Conservation (phyloP, 2,888 invertebrate species). For the Spialia ferax region DNA sequence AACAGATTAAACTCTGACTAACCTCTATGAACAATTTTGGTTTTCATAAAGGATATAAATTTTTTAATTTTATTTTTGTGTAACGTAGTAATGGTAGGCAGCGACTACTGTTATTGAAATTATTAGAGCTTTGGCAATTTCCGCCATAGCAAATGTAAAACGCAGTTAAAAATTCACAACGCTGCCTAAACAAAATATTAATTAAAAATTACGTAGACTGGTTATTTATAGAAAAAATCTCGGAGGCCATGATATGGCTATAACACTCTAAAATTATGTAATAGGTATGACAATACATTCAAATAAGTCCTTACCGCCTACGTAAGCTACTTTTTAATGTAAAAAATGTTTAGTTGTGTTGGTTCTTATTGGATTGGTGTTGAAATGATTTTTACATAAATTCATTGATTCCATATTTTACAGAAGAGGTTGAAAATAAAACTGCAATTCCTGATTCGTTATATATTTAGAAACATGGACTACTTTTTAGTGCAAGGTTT, state of each 20-base stretch:
- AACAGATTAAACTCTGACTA: slow-evolving; percentile 4
- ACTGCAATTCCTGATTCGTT: background rate
- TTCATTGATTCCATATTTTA: too few relatives aligned
- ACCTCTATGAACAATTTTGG: background rate
- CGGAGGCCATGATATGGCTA: slow-evolving; percentile 1
- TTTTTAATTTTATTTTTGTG: slow-evolving; percentile 42
- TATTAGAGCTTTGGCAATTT: slow-evolving; percentile 53
- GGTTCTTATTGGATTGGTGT: too few relatives aligned
- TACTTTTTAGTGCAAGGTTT: slow-evolving; percentile 5
- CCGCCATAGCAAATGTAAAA: slow-evolving; percentile 50
- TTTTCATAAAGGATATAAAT: background rate
- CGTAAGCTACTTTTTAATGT: too few relatives aligned
- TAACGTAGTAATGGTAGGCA: slow-evolving; percentile 57
- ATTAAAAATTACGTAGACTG: too few relatives aligned
- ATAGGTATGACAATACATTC: too few relatives aligned
- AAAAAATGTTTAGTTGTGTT: too few relatives aligned
- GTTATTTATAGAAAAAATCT: slow-evolving; percentile 1
- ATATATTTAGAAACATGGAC: background rate
- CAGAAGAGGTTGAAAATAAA: slow-evolving; percentile 4
- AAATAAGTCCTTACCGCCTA: too few relatives aligned
- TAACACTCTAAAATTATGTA: too few relatives aligned
- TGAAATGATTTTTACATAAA: too few relatives aligned
- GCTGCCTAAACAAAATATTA: too few relatives aligned
- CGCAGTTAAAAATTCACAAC: background rate
- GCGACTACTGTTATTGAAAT: slow-evolving; percentile 57